These are phyloP conservation scores for Drosophila novamexicana DNA, from an alignment of 1,140 invertebrate species.

Conservation along the genomic window DNA sequence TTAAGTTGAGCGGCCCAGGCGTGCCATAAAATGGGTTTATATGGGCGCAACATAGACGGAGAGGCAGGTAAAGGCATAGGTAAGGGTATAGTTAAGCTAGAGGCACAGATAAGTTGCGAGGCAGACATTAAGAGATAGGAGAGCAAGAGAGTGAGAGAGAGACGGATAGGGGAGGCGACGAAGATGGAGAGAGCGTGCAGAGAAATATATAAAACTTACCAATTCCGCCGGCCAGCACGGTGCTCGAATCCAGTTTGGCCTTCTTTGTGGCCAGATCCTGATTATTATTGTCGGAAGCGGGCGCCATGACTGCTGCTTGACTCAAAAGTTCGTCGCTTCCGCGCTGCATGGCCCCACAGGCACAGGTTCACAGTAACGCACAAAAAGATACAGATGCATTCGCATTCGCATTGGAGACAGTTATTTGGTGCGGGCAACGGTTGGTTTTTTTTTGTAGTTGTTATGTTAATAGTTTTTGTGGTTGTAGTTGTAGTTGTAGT, in stretches of 20 bases:
- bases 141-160: constrained; percentile 4
- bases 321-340: constrained; percentile 97
- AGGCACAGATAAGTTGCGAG: constrained; percentile 15
- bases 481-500: constrained; percentile 39
- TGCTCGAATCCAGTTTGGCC: constrained; percentile 87
- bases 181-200: background rate
- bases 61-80: constrained; percentile 13
- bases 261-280: constrained; percentile 95
- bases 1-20: constrained; percentile 55
- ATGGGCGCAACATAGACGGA: background rate
- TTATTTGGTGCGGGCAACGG: constrained; percentile 30
- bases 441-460: constrained; percentile 11
- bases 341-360: constrained; percentile 88
- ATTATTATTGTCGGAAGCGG: constrained; percentile 96
- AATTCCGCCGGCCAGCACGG: constrained; percentile 83
- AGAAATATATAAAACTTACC: constrained; percentile 72
- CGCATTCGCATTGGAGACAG: constrained; percentile 16
- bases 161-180: background rate
- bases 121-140: constrained; percentile 9
- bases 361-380: constrained; percentile 4
- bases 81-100: constrained; percentile 30
- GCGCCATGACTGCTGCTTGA: constrained; percentile 97
- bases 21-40: constrained; percentile 50
- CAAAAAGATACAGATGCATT: constrained; percentile 31
- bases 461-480: constrained; percentile 35